Conservation (phyloP, 2,113 vertebrate species). For the Okapia johnstoni region DNA sequence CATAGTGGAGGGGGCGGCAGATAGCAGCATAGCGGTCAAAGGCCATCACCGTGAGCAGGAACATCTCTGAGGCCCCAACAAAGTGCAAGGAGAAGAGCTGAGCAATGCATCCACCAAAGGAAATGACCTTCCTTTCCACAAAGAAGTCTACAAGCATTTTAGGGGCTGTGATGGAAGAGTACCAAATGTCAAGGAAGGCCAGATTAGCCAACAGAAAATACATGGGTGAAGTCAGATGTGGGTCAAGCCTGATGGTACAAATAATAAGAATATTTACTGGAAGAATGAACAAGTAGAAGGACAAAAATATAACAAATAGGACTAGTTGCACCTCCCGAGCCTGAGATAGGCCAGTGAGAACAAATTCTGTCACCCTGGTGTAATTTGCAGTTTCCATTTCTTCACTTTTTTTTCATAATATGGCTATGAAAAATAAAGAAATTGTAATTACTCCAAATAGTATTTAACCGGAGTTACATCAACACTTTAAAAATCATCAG, state of each 20-base stretch:
- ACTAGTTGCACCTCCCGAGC: slow-evolving; percentile 71
- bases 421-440: slow-evolving; percentile 54
- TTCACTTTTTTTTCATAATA: slow-evolving; percentile 40
- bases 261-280: slow-evolving; percentile 83
- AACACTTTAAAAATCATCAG: neutral
- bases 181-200: slow-evolving; percentile 82
- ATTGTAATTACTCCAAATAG: slow-evolving; percentile 40
- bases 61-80: slow-evolving; percentile 66
- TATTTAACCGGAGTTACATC: neutral
- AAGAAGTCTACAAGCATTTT: slow-evolving; percentile 83
- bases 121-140: slow-evolving; percentile 76
- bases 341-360: slow-evolving; percentile 70
- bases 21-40: slow-evolving; percentile 81
- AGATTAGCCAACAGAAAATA: slow-evolving; percentile 84
- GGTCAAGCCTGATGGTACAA: slow-evolving; percentile 75
- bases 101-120: slow-evolving; percentile 78
- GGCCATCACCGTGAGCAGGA: slow-evolving; percentile 83
- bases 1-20: slow-evolving; percentile 80
- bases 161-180: slow-evolving; percentile 81
- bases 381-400: slow-evolving; percentile 68
- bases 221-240: slow-evolving; percentile 79
- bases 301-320: slow-evolving; percentile 78
- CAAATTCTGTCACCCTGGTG: slow-evolving; percentile 69
- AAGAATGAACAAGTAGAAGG: slow-evolving; percentile 78
- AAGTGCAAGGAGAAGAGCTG: slow-evolving; percentile 80